A percentile compares a stretch with the other conserved stretches of the same genome.
phyloP scores from a whole-genome alignment of 1,140 invertebrate genomes.

The Nylanderia fulva region DNA sequence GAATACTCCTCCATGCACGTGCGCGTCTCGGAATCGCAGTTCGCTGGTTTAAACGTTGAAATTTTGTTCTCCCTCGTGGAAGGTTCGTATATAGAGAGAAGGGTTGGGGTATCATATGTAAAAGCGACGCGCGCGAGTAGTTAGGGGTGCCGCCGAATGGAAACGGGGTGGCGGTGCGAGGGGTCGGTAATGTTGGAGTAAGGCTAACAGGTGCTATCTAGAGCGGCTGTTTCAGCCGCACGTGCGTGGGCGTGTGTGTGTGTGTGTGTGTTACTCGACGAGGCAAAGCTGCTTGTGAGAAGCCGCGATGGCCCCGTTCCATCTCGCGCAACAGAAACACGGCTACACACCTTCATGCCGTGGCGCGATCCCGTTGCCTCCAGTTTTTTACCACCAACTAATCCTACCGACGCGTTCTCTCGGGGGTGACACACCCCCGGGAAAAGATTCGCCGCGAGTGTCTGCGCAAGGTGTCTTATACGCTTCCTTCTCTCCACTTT shows the following conservation, averaged over 20 bases:
- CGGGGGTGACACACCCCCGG: neutral
- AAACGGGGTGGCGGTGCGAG: constrained; percentile 63
- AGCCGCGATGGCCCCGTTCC: constrained; percentile 66
- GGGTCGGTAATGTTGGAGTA: constrained; percentile 70
- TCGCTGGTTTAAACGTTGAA: constrained; percentile 54
- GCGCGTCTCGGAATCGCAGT: constrained; percentile 52
- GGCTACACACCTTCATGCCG: constrained; percentile 73
- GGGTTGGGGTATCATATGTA: constrained; percentile 65
- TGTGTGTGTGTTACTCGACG: constrained; percentile 54
- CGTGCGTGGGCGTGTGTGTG: constrained; percentile 15
- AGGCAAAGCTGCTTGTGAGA: constrained; percentile 74
- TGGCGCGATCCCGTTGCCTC: constrained; percentile 41
- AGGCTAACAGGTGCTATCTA: constrained; percentile 83
- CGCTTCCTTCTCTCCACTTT: constrained; percentile 1
- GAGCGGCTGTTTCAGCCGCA: constrained; percentile 70
- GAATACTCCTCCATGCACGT: constrained; percentile 40
- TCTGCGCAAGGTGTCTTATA: neutral
- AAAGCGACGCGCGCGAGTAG: constrained; percentile 70
- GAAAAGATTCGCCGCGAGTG: constrained; percentile 35
- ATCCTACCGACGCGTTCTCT: constrained; percentile 53
- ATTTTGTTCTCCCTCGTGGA: constrained; percentile 50
- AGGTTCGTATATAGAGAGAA: neutral
- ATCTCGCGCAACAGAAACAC: constrained; percentile 77
- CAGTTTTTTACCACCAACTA: constrained; percentile 66
- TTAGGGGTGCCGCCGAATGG: constrained; percentile 69